Base-by-base conservation (phyloP, 2,113 vertebrate species). In the Clarias magur region DNA sequence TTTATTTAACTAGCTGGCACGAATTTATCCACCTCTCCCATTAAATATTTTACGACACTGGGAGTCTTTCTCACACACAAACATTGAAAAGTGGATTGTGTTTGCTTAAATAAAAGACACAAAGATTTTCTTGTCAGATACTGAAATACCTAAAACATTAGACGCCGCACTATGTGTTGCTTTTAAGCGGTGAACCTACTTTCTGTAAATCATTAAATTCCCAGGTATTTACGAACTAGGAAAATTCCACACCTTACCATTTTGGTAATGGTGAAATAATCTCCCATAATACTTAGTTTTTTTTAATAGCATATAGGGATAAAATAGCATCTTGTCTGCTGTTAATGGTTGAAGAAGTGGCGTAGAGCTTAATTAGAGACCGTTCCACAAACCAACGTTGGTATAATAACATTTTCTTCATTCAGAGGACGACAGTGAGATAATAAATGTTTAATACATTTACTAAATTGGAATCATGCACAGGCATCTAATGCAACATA, bases 401-500 rank as follows among this genome's bases (percentile, higher is more conserved):
- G 17, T 54, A 68, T 76, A 85, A 76, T 42, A 62, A 34, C 57
- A 68, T 42, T 53, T 87, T 70, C 68, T 54, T 88, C 62, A 85
- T 81, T 82, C 38, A 30, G 21, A 78, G 67, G 73, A 75, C 56
- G 82, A 87, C 85, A 82, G 13, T 13, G 30, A 27, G 86, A 88
- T 89, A 90, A 91, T 80, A 86, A 63, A 48, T 65, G 89, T 89
- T 90, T 85, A 90, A 88, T 89, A 88, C 23, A 89, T 80, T 87
- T 67, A 0, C 57, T 34, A 73, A 53, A 59, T 82, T 57, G 12
- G 83, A 80, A 88, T 88, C 85, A 90, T 75, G 78, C 85, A 62
- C 38, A 62, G 17, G 53, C 83, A 88, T 84, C 27, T 48, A 82
- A 42, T 65, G 73, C 78, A 79, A 1, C 3, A 13, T 90, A 91